phyloP scores from a whole-genome alignment of 1,140 invertebrate genomes.

The Plodia interpunctella region DNA sequence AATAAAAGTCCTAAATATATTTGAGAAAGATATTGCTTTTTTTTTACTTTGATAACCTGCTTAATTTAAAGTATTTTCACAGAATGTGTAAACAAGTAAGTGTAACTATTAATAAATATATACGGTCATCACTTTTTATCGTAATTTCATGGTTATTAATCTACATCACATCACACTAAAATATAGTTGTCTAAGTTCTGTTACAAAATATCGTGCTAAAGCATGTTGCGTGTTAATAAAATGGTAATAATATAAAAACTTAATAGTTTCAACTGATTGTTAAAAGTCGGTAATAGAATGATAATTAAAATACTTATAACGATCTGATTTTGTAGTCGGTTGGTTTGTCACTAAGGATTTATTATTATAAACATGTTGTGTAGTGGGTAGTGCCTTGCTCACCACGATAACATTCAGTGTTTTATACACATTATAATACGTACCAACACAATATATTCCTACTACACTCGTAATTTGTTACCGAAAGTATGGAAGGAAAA shows the following conservation, averaged over 20 bases:
- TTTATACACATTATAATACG: neutral
- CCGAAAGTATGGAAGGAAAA: neutral
- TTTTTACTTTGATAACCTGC: neutral
- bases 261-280: conserved; percentile 14
- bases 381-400: neutral
- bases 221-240: conserved; percentile 55
- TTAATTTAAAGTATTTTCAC: conserved; percentile 18
- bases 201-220: conserved; percentile 51
- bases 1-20: no score
- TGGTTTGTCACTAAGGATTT: conserved; percentile 5
- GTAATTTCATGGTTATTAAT: neutral
- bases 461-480: neutral
- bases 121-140: neutral
- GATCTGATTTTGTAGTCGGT: neutral
- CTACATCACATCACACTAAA: conserved; percentile 7
- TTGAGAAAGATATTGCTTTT: no score
- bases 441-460: neutral
- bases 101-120: neutral
- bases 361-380: neutral
- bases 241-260: conserved; percentile 10
- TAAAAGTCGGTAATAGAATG: conserved; percentile 15
- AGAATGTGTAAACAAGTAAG: conserved; percentile 37
- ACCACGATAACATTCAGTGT: neutral
- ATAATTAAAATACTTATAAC: neutral
- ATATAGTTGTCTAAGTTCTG: conserved; percentile 37